A percentile compares a stretch with the other conserved stretches of the same genome.
Evolutionary conservation across 2,888 invertebrate species (phyloP).

Genomic region (Malthinus seriepunctatus): DNA sequence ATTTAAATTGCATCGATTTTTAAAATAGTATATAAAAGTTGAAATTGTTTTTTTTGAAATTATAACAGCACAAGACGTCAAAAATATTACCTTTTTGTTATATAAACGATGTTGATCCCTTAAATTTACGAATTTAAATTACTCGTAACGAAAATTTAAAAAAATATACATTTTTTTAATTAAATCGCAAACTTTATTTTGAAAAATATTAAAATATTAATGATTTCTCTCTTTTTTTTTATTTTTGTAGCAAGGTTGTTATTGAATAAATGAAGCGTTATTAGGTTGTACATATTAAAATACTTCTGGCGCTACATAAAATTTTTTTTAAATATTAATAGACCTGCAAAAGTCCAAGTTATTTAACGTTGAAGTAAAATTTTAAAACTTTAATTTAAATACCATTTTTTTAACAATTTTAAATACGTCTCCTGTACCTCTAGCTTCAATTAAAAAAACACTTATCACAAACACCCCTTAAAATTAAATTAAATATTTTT

Average conservation of each 20-base stretch:
- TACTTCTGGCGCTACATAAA: constrained; percentile 16
- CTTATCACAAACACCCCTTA: neutral
- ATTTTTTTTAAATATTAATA: constrained; percentile 18
- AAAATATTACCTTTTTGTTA: too few species aligned
- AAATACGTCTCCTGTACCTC: too few species aligned
- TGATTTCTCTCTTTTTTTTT: neutral
- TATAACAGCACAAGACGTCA: neutral
- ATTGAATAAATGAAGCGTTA: constrained; percentile 14
- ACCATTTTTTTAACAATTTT: too few species aligned
- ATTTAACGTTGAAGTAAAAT: neutral
- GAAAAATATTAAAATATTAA: neutral
- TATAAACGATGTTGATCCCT: too few species aligned
- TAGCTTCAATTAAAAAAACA: too few species aligned
- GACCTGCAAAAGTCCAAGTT: constrained; percentile 14
- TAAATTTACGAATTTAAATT: too few species aligned
- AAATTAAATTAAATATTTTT: neutral
- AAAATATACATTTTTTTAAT: too few species aligned
- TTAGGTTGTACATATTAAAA: constrained; percentile 14
- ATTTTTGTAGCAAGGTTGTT: constrained; percentile 11
- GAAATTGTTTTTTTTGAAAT: neutral
- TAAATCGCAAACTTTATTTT: neutral
- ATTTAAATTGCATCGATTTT: constrained; percentile 2
- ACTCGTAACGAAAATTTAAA: too few species aligned
- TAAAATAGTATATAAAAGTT: too few species aligned
- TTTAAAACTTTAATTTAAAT: neutral